Conservation (phyloP, 2,888 invertebrate species). For the Beris chalybata region DNA sequence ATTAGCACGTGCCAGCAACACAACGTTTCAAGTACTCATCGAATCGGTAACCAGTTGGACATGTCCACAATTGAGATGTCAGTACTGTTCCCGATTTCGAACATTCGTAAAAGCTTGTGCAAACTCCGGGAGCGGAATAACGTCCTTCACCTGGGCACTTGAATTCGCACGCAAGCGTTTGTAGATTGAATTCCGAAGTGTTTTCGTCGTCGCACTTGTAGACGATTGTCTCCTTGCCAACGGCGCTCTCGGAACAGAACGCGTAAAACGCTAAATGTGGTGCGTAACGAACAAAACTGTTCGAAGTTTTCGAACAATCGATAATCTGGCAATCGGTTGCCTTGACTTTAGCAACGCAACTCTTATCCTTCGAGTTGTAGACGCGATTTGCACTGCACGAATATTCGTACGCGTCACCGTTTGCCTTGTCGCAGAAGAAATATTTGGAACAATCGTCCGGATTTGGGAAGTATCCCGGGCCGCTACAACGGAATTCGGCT, state of each 20-base stretch:
- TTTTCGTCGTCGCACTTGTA: constrained; percentile 15
- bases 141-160: constrained; percentile 22
- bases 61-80: not conserved
- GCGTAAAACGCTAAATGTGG: constrained; percentile 28
- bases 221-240: constrained; percentile 8
- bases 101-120: constrained; percentile 24
- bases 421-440: constrained; percentile 23
- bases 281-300: constrained; percentile 25
- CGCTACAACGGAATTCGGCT: constrained; percentile 25
- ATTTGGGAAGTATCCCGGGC: constrained; percentile 33
- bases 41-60: not conserved
- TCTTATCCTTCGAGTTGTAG: constrained; percentile 24
- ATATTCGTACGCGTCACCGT: constrained; percentile 24
- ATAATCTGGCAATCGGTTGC: constrained; percentile 24
- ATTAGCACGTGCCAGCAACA: too few relatives aligned
- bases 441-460: constrained; percentile 32
- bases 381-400: constrained; percentile 24
- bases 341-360: constrained; percentile 9
- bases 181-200: constrained; percentile 22
- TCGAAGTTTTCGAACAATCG: constrained; percentile 22
- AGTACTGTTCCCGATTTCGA: not conserved
- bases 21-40: too few relatives aligned
- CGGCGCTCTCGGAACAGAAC: constrained; percentile 25
- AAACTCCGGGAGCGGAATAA: not conserved
- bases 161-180: constrained; percentile 11